A percentile compares a stretch with the other conserved stretches of the same genome.
Evolutionary conservation across 2,113 vertebrate genomes (phyloP).

Genomic region (Agelaius tricolor): DNA sequence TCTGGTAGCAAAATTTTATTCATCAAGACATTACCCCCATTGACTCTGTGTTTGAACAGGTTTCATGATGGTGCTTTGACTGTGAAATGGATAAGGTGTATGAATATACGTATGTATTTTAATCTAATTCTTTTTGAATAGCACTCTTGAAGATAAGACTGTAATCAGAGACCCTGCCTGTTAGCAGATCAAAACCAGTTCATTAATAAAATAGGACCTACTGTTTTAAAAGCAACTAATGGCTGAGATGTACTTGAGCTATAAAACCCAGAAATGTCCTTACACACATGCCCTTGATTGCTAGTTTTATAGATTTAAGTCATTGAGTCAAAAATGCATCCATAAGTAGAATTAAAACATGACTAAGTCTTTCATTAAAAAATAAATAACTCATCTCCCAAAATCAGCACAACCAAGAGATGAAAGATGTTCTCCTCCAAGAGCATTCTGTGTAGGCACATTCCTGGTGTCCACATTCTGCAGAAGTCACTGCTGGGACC

Average conservation of each 20-base stretch:
- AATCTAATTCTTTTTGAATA: background rate
- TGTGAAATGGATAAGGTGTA: background rate
- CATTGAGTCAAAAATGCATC: background rate
- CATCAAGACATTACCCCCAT: background rate
- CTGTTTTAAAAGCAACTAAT: background rate
- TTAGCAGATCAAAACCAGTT: background rate
- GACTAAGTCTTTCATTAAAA: background rate
- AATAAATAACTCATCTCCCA: background rate
- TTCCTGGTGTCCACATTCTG: background rate
- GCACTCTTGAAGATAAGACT: background rate
- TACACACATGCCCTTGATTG: background rate
- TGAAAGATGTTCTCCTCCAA: background rate
- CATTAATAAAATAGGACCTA: background rate
- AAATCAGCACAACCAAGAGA: background rate
- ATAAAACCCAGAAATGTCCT: background rate
- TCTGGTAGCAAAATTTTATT: background rate
- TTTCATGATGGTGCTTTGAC: background rate
- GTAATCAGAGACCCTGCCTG: background rate
- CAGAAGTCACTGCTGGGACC: background rate
- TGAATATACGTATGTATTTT: fast-evolving
- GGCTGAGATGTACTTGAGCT: background rate
- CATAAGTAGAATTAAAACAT: background rate
- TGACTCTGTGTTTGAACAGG: background rate
- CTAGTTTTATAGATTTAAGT: background rate
- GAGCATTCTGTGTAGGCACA: background rate